Percentiles rank a stretch among this genome's conserved stretches.
These are phyloP conservation scores for Hippocampus comes DNA, from an alignment of 2,113 vertebrate genomes.

Conservation along the genomic window DNA sequence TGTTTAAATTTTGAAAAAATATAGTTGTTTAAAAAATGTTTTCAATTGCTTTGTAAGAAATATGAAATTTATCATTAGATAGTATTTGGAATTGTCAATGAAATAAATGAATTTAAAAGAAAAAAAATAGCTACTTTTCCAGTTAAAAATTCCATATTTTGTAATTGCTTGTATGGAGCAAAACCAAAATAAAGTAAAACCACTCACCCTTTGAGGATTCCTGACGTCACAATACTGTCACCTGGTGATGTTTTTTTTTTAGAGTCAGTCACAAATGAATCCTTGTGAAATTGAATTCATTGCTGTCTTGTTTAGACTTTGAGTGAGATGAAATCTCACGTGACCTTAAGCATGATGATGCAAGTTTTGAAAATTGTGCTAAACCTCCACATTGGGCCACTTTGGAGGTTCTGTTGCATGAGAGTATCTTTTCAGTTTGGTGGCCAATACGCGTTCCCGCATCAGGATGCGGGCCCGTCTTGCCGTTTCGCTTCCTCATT, in stretches of 20 bases:
- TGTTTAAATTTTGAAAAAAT: too few species aligned
- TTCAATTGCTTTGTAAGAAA: too few species aligned
- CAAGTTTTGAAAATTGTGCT: neutral
- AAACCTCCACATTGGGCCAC: neutral
- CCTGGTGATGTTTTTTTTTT: neutral
- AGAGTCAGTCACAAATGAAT: neutral
- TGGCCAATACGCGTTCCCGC: neutral
- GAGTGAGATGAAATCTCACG: neutral
- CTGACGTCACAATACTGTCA: neutral
- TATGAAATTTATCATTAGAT: too few species aligned
- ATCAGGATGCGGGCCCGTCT: slow-evolving; percentile 11
- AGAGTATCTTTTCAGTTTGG: neutral
- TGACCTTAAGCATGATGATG: neutral
- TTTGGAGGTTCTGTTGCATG: neutral
- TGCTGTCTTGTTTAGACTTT: neutral
- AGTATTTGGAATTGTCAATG: too few species aligned
- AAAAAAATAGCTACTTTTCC: too few species aligned
- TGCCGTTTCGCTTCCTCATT: slow-evolving; percentile 47
- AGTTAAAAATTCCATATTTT: too few species aligned
- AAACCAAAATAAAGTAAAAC: neutral
- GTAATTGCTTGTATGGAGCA: too few species aligned
- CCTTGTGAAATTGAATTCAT: neutral
- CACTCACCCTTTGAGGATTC: neutral
- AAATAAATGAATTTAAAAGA: too few species aligned
- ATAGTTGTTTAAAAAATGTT: too few species aligned